Conservation (phyloP, 1,140 invertebrate species). For the Hirudo medicinalis region DNA sequence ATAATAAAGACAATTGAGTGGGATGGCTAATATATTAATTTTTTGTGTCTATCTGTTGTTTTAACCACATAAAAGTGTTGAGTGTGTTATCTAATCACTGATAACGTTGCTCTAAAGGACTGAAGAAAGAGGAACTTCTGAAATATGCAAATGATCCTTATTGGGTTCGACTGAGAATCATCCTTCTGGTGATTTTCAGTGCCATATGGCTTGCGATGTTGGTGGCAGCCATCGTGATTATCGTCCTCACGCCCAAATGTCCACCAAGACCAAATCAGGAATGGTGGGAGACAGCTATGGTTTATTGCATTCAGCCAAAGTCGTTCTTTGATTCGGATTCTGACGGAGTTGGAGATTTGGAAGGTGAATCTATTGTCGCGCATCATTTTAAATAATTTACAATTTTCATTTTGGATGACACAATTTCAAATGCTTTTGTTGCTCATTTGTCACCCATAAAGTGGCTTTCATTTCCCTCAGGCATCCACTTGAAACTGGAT, state of each 20-base stretch:
- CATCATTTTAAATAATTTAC: background rate
- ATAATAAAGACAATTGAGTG: no score
- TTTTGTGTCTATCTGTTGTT: no score
- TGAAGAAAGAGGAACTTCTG: slow-evolving; percentile 35
- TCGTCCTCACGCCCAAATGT: slow-evolving; percentile 41
- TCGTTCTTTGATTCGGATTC: slow-evolving; percentile 62
- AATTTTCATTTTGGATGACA: background rate
- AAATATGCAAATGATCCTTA: slow-evolving; percentile 39
- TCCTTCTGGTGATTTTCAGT: slow-evolving; percentile 41
- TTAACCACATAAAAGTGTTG: no score
- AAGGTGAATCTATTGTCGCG: slow-evolving; percentile 43
- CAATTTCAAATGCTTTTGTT: no score
- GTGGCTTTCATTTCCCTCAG: slow-evolving; percentile 24
- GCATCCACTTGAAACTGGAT: slow-evolving; percentile 42
- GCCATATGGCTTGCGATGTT: slow-evolving; percentile 42
- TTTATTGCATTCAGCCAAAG: slow-evolving; percentile 64
- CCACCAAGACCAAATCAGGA: slow-evolving; percentile 37
- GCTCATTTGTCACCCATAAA: no score
- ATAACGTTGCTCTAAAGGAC: slow-evolving; percentile 2
- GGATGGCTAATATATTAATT: no score
- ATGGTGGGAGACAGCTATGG: slow-evolving; percentile 59
- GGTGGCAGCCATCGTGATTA: slow-evolving; percentile 40
- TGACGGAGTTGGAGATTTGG: slow-evolving; percentile 61
- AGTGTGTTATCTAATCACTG: no score
- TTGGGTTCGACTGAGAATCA: slow-evolving; percentile 37